Evolutionary conservation across 2,797 vertebrate species (phyloP).

Genomic region (Cirrhinus molitorella): DNA sequence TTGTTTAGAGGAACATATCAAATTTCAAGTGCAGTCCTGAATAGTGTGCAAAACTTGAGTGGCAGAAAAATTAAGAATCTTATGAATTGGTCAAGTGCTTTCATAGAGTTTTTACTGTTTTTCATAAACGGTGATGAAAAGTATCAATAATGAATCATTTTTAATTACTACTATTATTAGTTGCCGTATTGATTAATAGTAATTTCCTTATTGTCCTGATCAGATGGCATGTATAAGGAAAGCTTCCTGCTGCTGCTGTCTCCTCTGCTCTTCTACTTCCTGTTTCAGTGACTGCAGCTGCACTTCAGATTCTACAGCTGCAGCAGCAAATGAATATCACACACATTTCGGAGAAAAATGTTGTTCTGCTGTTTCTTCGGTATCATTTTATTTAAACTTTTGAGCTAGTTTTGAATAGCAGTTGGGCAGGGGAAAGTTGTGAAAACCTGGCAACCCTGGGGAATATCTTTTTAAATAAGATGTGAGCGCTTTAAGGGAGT

Average conservation of each 20-base stretch:
- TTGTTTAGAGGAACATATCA: background rate
- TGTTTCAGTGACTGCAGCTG: background rate
- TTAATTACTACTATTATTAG: background rate
- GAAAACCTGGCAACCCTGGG: no score
- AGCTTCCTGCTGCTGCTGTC: background rate
- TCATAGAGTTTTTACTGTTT: background rate
- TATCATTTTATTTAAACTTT: background rate
- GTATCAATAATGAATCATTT: background rate
- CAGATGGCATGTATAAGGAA: background rate
- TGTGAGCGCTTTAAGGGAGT: no score
- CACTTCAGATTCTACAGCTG: background rate
- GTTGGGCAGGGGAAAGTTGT: no score
- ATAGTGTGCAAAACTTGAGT: background rate
- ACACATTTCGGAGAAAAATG: background rate
- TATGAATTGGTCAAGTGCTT: background rate
- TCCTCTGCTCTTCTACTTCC: conserved; percentile 12
- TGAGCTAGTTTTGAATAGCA: no score
- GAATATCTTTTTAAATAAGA: no score
- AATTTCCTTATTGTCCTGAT: background rate
- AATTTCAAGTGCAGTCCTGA: background rate
- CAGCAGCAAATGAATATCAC: background rate
- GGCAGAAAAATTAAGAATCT: no score
- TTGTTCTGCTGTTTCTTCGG: background rate
- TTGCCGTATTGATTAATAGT: background rate
- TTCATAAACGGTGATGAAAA: no score